Percentiles rank a stretch among this genome's conserved stretches.
Evolutionary conservation across 1,140 invertebrate species (phyloP).

Genomic region (Coboldia fuscipes): DNA sequence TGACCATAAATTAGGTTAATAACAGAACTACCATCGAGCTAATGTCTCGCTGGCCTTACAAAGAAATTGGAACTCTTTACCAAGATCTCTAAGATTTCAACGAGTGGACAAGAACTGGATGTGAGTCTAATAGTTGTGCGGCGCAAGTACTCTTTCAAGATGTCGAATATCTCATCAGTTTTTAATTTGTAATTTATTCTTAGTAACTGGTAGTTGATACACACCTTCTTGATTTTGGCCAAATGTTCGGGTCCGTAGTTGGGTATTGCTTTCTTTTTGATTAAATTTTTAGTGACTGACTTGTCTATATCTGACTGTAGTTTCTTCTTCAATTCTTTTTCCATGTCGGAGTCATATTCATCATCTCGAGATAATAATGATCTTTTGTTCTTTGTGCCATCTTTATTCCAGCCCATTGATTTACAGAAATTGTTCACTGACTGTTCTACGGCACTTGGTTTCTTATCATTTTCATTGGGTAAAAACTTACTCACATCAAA

Average conservation of each 20-base stretch:
- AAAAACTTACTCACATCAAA: no score
- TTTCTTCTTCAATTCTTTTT: neutral
- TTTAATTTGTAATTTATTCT: neutral
- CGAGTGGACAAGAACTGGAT: slow-evolving; percentile 17
- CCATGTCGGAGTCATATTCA: neutral
- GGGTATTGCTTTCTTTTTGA: neutral
- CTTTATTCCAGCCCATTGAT: neutral
- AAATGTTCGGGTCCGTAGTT: neutral
- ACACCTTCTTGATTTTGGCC: neutral
- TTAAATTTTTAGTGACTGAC: neutral
- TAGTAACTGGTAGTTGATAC: neutral
- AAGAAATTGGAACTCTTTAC: slow-evolving; percentile 8
- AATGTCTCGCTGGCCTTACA: slow-evolving; percentile 20
- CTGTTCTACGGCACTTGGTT: neutral
- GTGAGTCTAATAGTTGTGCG: slow-evolving; percentile 3
- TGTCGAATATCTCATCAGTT: neutral
- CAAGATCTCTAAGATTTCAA: slow-evolving; percentile 19
- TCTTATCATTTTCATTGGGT: no score
- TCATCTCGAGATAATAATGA: neutral
- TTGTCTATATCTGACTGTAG: neutral
- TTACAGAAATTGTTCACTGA: neutral
- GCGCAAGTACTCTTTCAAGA: slow-evolving; percentile 3
- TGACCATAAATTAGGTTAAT: neutral
- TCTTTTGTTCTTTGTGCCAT: neutral
- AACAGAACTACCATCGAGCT: neutral